A percentile compares a stretch with the other conserved stretches of the same genome.
These are phyloP conservation scores for Noctilio leporinus DNA, from an alignment of 2,113 vertebrate species.

Conservation along the genomic window DNA sequence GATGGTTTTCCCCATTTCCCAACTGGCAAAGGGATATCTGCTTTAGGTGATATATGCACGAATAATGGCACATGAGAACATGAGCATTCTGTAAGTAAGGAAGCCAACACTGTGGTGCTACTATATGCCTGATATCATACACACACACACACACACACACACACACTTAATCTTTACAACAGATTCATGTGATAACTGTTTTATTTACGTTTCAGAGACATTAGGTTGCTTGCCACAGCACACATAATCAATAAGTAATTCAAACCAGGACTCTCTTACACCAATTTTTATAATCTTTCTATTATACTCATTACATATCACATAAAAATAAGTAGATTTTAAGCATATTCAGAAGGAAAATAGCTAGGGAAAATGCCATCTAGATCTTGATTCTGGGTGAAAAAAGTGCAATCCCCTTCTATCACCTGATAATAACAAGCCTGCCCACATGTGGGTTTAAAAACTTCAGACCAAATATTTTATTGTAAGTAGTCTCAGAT, in stretches of 20 bases:
- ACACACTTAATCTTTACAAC: background rate
- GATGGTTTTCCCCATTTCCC: accelerated
- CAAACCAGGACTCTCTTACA: background rate
- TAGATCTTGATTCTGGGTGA: background rate
- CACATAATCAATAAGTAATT: background rate
- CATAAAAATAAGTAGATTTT: background rate
- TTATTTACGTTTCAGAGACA: background rate
- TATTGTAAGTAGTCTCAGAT: background rate
- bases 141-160: background rate
- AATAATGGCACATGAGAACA: background rate
- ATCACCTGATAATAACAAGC: background rate
- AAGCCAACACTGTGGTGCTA: background rate
- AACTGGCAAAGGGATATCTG: background rate
- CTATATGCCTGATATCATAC: background rate
- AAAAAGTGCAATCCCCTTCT: background rate
- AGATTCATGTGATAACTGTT: background rate
- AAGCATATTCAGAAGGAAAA: background rate
- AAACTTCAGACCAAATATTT: background rate
- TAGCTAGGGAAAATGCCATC: background rate
- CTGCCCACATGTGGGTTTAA: background rate
- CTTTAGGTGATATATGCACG: background rate
- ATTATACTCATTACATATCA: background rate
- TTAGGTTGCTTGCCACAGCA: background rate
- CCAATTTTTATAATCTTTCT: background rate
- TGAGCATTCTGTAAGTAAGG: background rate